Evolutionary conservation across 2,888 invertebrate species (phyloP).

Genomic region (Coecobrya sp.): DNA sequence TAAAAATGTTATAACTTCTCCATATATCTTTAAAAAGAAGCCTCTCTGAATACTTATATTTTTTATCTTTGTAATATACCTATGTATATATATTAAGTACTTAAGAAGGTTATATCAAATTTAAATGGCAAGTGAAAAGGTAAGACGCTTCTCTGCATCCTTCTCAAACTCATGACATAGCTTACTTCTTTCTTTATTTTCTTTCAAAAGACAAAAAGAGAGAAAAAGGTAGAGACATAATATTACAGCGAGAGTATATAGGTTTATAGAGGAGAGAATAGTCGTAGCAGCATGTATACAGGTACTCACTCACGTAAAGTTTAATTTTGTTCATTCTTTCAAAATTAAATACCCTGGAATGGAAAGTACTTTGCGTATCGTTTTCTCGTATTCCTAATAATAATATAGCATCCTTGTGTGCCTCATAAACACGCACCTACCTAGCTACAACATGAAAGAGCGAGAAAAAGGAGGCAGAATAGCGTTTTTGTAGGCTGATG

Average conservation of each 20-base stretch:
- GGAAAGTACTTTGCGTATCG: constrained; percentile 75
- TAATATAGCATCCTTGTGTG: constrained; percentile 54
- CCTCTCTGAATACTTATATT: background rate
- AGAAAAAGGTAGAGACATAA: constrained; percentile 72
- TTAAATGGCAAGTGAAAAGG: constrained; percentile 65
- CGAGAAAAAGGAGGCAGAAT: constrained; percentile 27
- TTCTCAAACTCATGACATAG: constrained; percentile 80
- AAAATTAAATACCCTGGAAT: constrained; percentile 82
- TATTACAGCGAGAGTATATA: background rate
- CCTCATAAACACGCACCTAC: background rate
- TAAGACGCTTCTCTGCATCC: constrained; percentile 62
- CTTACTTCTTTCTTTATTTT: constrained; percentile 76
- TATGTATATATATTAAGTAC: constrained; percentile 33
- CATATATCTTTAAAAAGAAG: background rate
- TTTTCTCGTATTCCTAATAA: constrained; percentile 69
- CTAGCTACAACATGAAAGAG: background rate
- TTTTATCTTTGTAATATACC: constrained; percentile 13
- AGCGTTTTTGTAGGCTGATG: constrained; percentile 70
- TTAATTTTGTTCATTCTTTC: constrained; percentile 84
- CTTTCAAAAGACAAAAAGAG: constrained; percentile 65
- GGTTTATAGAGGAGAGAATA: background rate
- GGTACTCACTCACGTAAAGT: constrained; percentile 78
- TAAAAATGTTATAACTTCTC: constrained; percentile 26
- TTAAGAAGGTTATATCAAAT: constrained; percentile 37
- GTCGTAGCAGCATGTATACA: constrained; percentile 6